phyloP scores from a whole-genome alignment of 2,888 invertebrate species.

The Cosmia pyralina region DNA sequence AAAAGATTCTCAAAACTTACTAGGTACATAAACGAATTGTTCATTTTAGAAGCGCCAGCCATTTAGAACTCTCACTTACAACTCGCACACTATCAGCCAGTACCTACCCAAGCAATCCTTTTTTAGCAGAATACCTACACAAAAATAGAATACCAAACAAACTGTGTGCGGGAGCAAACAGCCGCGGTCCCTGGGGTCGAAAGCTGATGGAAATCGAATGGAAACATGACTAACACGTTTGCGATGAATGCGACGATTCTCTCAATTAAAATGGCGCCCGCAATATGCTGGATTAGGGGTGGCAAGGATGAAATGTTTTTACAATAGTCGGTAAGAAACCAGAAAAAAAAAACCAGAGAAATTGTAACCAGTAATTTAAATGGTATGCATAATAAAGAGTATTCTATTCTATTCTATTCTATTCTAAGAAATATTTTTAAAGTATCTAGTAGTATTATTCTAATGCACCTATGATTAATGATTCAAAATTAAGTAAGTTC shows the following conservation, averaged over 20 bases:
- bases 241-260: slow-evolving; percentile 67
- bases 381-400: too few species aligned
- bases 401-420: too few species aligned
- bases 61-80: slow-evolving; percentile 34
- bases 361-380: too few species aligned
- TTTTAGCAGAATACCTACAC: slow-evolving; percentile 30
- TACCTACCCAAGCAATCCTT: slow-evolving; percentile 25
- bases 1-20: not conserved
- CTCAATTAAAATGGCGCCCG: slow-evolving; percentile 68
- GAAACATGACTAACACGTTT: slow-evolving; percentile 69
- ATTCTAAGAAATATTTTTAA: too few species aligned
- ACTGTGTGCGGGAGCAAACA: slow-evolving; percentile 45
- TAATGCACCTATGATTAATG: too few species aligned
- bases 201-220: slow-evolving; percentile 68
- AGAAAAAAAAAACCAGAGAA: too few species aligned
- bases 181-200: slow-evolving; percentile 57
- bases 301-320: not conserved
- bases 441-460: too few species aligned
- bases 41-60: slow-evolving; percentile 1
- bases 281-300: too few species aligned
- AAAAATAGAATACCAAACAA: slow-evolving; percentile 51
- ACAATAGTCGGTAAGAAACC: not conserved
- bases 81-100: not conserved
- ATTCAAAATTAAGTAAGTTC: too few species aligned
- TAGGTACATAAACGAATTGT: not conserved